These are phyloP conservation scores for Narcine bancroftii DNA, from an alignment of 2,113 vertebrate species.

Conservation along the genomic window DNA sequence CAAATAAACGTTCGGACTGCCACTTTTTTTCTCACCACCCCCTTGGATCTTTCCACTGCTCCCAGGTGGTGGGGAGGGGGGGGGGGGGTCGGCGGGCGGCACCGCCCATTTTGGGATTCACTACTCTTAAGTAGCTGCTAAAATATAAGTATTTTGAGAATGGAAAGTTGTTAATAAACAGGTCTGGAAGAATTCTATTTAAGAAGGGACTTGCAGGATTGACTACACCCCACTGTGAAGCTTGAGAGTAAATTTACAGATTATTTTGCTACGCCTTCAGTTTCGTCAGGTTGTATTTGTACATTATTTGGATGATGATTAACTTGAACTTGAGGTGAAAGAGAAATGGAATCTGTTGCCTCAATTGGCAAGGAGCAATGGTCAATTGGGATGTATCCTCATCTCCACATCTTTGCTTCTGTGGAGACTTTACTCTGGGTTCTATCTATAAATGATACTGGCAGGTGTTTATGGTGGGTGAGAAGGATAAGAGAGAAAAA, in stretches of 20 bases:
- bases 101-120: too few relatives aligned
- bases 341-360: neutral
- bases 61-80: too few relatives aligned
- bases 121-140: neutral
- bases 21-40: too few relatives aligned
- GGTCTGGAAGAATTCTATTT: neutral
- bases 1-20: too few relatives aligned
- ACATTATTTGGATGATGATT: too few relatives aligned
- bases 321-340: neutral
- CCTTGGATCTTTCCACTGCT: too few relatives aligned
- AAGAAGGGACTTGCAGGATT: neutral
- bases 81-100: too few relatives aligned
- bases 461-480: too few relatives aligned
- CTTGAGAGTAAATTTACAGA: neutral
- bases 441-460: neutral
- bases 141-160: neutral
- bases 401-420: neutral
- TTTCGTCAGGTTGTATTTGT: too few relatives aligned
- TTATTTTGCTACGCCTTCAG: neutral
- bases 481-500: neutral
- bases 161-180: neutral
- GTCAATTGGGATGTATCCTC: neutral
- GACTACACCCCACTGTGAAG: neutral
- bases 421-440: neutral
- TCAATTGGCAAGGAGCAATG: neutral